A percentile compares a stretch with the other conserved stretches of the same genome.
These are phyloP conservation scores for Acromyrmex charruanus DNA, from an alignment of 1,140 invertebrate genomes.

Conservation along the genomic window DNA sequence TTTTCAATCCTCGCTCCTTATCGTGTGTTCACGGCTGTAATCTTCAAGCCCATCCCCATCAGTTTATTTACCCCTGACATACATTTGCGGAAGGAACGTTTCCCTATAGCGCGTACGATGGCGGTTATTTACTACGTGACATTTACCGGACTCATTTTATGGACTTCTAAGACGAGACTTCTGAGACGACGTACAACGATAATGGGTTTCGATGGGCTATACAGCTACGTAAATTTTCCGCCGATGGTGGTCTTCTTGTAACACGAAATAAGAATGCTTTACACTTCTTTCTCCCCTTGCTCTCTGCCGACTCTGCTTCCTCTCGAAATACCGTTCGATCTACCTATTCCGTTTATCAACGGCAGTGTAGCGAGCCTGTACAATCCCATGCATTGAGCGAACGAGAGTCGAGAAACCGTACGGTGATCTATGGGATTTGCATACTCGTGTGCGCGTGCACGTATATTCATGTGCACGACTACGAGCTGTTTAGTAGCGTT, in stretches of 20 bases:
- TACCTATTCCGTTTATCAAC: background rate
- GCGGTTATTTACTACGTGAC: constrained; percentile 27
- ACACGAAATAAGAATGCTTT: constrained; percentile 51
- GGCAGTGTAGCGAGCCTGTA: constrained; percentile 6
- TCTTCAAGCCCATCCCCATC: background rate
- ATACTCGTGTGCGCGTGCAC: background rate
- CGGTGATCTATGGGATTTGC: constrained; percentile 65
- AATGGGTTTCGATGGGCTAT: constrained; percentile 30
- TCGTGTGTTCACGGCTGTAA: constrained; percentile 14
- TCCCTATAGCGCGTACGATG: background rate
- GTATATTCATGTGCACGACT: background rate
- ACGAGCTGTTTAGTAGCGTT: constrained; percentile 19
- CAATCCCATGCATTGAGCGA: background rate
- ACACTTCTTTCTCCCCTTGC: constrained; percentile 2
- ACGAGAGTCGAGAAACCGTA: constrained; percentile 11
- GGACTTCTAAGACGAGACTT: background rate
- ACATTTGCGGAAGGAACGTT: constrained; percentile 33
- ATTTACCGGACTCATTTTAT: constrained; percentile 28
- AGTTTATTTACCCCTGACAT: constrained; percentile 25
- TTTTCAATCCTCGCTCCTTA: constrained; percentile 57
- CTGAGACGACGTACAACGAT: constrained; percentile 5
- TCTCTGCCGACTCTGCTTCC: no score
- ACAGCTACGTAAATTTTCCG: constrained; percentile 6
- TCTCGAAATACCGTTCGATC: constrained; percentile 39
- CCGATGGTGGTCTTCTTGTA: constrained; percentile 2